Percentiles rank a stretch among this genome's conserved stretches.
phyloP scores from a whole-genome alignment of 2,888 invertebrate species.

The Platycheirus albimanus region DNA sequence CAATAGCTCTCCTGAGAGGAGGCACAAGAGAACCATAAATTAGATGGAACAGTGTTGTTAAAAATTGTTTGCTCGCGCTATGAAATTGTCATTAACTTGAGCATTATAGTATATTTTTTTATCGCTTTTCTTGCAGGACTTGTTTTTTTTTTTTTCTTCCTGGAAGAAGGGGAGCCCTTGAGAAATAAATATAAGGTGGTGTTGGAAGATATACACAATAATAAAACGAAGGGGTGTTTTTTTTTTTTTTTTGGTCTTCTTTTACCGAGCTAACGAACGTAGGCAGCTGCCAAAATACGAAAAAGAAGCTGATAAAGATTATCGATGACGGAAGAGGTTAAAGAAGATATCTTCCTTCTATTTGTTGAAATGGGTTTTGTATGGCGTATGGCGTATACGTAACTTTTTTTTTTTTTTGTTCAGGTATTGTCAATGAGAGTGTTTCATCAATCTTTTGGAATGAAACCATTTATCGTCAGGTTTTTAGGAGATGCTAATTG shows the following conservation, averaged over 20 bases:
- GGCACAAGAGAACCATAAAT: constrained; percentile 36
- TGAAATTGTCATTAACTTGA: constrained; percentile 57
- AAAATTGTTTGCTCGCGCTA: constrained; percentile 38
- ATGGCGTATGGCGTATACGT: constrained; percentile 38
- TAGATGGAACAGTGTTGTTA: constrained; percentile 40
- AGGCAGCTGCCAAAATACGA: constrained; percentile 19
- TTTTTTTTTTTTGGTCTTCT: neutral
- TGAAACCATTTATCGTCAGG: too few species aligned
- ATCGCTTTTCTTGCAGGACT: constrained; percentile 32
- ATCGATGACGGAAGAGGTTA: constrained; percentile 37
- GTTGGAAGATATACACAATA: neutral
- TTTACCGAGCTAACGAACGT: neutral
- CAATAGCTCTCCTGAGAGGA: constrained; percentile 1
- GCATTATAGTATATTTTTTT: constrained; percentile 5
- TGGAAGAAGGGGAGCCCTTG: neutral
- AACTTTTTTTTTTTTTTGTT: constrained; percentile 12
- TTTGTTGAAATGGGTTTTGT: neutral
- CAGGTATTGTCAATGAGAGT: neutral
- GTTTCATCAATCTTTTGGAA: constrained; percentile 26
- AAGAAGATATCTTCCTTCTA: neutral
- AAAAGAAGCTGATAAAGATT: constrained; percentile 37
- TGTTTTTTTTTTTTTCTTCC: constrained; percentile 1
- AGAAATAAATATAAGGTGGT: too few species aligned
- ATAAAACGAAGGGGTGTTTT: constrained; percentile 1
- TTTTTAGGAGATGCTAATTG: too few species aligned